These are phyloP conservation scores for Hyposoter didymator DNA, from an alignment of 2,888 invertebrate species.

Conservation along the genomic window DNA sequence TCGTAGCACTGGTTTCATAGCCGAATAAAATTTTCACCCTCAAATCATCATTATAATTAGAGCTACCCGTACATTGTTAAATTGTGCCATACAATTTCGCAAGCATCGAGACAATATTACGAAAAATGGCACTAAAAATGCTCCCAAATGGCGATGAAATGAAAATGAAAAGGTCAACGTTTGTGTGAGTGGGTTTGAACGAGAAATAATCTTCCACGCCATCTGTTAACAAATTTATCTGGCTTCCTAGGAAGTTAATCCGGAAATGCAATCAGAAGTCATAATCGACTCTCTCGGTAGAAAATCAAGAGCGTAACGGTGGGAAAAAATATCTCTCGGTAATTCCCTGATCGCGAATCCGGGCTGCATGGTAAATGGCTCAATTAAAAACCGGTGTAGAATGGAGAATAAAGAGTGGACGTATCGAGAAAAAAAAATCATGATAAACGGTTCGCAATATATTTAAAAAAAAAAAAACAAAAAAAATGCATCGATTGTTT, in stretches of 20 bases:
- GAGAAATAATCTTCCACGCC: conserved; percentile 20
- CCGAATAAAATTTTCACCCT: background rate
- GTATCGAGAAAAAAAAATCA: conserved; percentile 22
- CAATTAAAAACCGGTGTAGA: conserved; percentile 17
- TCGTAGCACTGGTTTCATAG: no score
- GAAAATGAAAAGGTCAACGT: background rate
- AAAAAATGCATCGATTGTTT: conserved; percentile 14
- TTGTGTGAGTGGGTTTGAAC: conserved; percentile 10
- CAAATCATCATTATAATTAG: background rate
- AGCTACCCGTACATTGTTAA: background rate
- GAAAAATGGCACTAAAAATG: background rate
- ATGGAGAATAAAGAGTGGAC: background rate
- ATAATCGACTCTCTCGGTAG: conserved; percentile 49
- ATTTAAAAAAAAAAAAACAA: no score
- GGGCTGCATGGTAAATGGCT: conserved; percentile 40
- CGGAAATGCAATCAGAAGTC: conserved; percentile 61
- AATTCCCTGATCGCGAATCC: conserved; percentile 15
- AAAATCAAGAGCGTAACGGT: conserved; percentile 19
- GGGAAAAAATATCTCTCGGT: conserved; percentile 30
- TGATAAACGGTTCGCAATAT: background rate
- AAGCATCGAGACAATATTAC: background rate
- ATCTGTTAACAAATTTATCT: conserved; percentile 47
- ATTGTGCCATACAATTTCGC: background rate
- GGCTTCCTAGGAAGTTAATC: conserved; percentile 54
- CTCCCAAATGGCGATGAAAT: background rate